A percentile compares a stretch with the other conserved stretches of the same genome.
These are phyloP conservation scores for Solenodon paradoxus DNA, from an alignment of 2,113 vertebrate genomes.

Conservation along the genomic window DNA sequence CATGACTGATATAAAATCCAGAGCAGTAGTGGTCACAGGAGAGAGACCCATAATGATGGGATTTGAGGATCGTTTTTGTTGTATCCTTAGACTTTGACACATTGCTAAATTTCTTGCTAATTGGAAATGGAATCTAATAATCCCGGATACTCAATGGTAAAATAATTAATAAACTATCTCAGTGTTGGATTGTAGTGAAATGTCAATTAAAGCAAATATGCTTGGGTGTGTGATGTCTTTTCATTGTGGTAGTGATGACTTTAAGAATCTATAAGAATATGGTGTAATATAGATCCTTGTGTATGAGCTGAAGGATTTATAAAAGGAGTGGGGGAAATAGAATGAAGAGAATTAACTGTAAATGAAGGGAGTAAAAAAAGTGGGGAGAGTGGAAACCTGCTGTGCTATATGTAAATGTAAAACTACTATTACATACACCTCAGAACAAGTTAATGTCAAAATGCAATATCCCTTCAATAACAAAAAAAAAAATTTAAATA, in stretches of 20 bases:
- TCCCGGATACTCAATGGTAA: background rate
- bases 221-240: too few relatives aligned
- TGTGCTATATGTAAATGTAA: too few relatives aligned
- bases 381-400: too few relatives aligned
- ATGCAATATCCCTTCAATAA: too few relatives aligned
- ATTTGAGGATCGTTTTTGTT: background rate
- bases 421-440: too few relatives aligned
- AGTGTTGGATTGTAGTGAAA: background rate
- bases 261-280: too few relatives aligned
- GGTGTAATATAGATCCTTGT: background rate
- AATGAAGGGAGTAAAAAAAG: too few relatives aligned
- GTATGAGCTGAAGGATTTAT: background rate
- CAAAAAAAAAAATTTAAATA: too few relatives aligned
- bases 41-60: background rate
- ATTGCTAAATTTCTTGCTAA: background rate
- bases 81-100: background rate
- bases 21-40: background rate
- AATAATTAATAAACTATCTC: background rate
- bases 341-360: too few relatives aligned
- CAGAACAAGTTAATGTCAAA: too few relatives aligned
- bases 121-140: background rate
- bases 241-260: background rate
- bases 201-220: background rate
- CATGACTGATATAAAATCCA: background rate
- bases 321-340: too few relatives aligned